phyloP scores from a whole-genome alignment of 2,797 vertebrate species.

The Melanotaenia pygmaea region DNA sequence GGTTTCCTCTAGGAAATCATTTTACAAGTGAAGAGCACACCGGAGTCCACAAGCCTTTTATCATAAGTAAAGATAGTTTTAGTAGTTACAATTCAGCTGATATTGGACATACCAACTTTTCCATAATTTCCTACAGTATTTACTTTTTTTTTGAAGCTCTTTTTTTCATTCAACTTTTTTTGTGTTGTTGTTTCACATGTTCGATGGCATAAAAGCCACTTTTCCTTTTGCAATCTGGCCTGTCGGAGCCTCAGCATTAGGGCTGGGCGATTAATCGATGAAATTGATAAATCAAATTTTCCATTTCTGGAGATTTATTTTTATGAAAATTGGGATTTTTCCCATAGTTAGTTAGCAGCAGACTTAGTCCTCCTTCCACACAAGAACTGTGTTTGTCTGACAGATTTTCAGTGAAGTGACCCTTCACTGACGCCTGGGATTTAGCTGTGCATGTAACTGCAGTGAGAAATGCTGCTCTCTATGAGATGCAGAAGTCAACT shows the following conservation, averaged over 20 bases:
- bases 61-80: slow-evolving; percentile 11
- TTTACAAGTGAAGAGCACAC: slow-evolving; percentile 12
- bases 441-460: too few species aligned
- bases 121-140: not conserved
- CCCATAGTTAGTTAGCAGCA: too few species aligned
- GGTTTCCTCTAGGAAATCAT: slow-evolving; percentile 51
- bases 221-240: not conserved
- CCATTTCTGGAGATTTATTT: too few species aligned
- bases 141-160: not conserved
- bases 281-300: too few species aligned
- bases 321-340: too few species aligned
- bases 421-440: too few species aligned
- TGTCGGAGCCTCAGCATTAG: not conserved
- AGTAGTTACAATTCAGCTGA: slow-evolving; percentile 1
- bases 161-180: not conserved
- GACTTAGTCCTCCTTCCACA: too few species aligned
- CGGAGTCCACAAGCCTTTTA: slow-evolving; percentile 9
- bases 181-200: not conserved
- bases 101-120: not conserved
- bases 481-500: too few species aligned
- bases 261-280: too few species aligned
- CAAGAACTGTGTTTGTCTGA: too few species aligned
- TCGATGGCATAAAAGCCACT: not conserved
- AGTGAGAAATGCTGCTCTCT: too few species aligned
- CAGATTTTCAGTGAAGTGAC: too few species aligned